A percentile compares a stretch with the other conserved stretches of the same genome.
phyloP scores from a whole-genome alignment of 2,888 invertebrate genomes.

The Dryobotodes eremita region DNA sequence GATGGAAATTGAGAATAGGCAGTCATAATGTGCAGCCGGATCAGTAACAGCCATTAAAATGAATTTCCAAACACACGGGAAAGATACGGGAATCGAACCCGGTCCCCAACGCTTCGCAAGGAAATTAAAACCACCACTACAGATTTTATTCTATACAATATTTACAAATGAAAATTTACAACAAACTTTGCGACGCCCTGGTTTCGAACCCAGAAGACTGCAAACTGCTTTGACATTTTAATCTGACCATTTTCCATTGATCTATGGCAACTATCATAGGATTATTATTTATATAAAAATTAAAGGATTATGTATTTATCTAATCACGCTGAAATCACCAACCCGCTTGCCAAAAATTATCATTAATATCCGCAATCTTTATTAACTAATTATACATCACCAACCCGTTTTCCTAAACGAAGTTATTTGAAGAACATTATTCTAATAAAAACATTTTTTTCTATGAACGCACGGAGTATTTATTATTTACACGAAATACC shows the following conservation, averaged over 20 bases:
- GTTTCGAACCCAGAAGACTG: neutral
- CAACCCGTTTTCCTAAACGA: too few species aligned
- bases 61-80: neutral
- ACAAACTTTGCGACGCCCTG: neutral
- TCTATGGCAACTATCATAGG: too few species aligned
- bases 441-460: neutral
- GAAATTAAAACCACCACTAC: neutral
- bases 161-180: neutral
- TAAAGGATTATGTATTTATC: neutral
- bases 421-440: too few species aligned
- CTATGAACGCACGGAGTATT: neutral
- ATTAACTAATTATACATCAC: too few species aligned
- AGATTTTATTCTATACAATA: too few species aligned
- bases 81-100: constrained; percentile 13
- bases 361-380: too few species aligned
- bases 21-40: too few species aligned
- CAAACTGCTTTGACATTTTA: neutral
- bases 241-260: neutral
- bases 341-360: neutral
- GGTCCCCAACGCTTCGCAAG: neutral
- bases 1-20: constrained; percentile 21
- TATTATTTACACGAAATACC: neutral
- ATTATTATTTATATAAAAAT: too few species aligned
- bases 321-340: neutral
- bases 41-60: too few species aligned